A percentile compares a stretch with the other conserved stretches of the same genome.
Conservation (phyloP, 2,888 invertebrate species). For the Caenorhabditis wallacei region DNA sequence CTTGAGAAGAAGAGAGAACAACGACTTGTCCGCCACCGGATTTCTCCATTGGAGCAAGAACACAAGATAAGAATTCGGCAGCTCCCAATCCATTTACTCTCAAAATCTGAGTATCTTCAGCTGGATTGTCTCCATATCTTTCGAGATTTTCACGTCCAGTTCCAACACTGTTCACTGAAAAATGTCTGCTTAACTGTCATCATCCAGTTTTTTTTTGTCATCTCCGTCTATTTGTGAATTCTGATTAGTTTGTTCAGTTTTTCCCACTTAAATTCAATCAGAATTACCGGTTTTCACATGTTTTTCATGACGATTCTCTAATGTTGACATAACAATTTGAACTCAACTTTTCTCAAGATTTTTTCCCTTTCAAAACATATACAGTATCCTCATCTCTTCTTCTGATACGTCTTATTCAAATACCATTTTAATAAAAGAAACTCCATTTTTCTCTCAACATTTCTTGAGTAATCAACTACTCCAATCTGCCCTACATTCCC, state of each 20-base stretch:
- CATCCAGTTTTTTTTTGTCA: too few species aligned
- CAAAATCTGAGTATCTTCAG: constrained; percentile 78
- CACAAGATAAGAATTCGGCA: constrained; percentile 80
- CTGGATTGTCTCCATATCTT: constrained; percentile 80
- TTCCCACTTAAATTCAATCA: constrained; percentile 22
- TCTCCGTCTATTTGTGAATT: background rate
- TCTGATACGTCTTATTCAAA: too few species aligned
- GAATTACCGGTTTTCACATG: constrained; percentile 4
- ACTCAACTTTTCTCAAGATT: background rate
- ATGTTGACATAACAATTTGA: background rate
- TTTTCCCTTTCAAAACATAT: too few species aligned
- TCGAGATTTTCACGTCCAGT: constrained; percentile 81
- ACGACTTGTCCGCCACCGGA: constrained; percentile 82
- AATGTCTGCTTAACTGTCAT: background rate
- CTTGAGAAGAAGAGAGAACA: constrained; percentile 80
- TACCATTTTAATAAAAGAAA: too few species aligned
- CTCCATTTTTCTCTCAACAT: background rate
- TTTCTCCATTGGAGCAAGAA: constrained; percentile 80
- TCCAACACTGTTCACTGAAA: constrained; percentile 82
- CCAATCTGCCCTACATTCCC: constrained; percentile 49
- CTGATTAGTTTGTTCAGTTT: constrained; percentile 8
- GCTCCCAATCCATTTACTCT: constrained; percentile 81
- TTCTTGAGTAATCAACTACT: constrained; percentile 30
- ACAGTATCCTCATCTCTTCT: too few species aligned
- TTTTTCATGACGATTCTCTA: background rate